Evolutionary conservation across 2,797 vertebrate genomes (phyloP), one percentile per base, ranked within the genome.

Genomic region (Arnoldichthys spilopterus): DNA sequence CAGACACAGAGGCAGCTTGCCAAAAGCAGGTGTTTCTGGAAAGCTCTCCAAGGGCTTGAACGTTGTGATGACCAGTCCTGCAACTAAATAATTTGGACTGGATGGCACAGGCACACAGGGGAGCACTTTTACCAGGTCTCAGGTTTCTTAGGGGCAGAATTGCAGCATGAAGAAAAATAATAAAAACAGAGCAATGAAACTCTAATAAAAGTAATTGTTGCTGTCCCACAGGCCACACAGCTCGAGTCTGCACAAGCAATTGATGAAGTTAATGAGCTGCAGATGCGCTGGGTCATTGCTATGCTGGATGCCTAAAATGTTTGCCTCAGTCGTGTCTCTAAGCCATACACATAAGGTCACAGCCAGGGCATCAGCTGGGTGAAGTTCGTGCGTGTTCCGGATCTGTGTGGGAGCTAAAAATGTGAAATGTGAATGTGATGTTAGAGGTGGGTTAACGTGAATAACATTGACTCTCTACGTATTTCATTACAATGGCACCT

Each of bases 211-310:
- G 18, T 63, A 63, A 63, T 63, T 37, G 22, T 37, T 5, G 7
- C 61, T 11, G 20, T 3, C 9, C 20, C 13, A 18, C 11, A 13
- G 28, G 28, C 12, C 8, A 1, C 61, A 63, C 61, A 63, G 61
- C n/a, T n/a, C 1, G 32, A 37, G 18, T 37, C 61, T 18, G 58
- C 58, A 32, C 58, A 32, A n/a, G 58, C 58, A 18, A 37, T 20
- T 63, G 61, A 63, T 63, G n/a, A n/a, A 32, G 61, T 20, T 63
- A 63, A 63, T 63, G 61, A 63, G 2, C 16, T 9, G 32, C 59
- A 32, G 59, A 62, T 32, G 24, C 3, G 8, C 28, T 30, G 58
- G 16, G 58, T 5, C 1, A 18, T 32, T 32, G 34, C 61, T 37
- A n/a, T 37, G 34, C 20, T 37, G 34, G 61, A 34, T 32, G 28